A percentile compares a stretch with the other conserved stretches of the same genome.
phyloP scores from a whole-genome alignment of 2,113 vertebrate genomes.

The Hydrolagus affinis region DNA sequence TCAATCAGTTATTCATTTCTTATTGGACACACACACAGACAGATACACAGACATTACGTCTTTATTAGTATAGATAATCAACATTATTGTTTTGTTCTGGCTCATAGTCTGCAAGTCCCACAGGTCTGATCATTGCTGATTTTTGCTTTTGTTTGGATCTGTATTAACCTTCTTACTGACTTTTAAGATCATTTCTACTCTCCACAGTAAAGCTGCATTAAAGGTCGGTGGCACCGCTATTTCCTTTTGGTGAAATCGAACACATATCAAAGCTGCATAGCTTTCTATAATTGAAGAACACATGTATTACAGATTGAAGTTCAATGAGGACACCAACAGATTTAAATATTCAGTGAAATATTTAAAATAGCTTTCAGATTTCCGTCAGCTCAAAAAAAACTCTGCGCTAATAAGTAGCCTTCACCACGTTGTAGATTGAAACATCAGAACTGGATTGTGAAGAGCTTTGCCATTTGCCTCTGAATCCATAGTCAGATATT shows the following conservation, averaged over 20 bases:
- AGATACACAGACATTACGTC: too few relatives aligned
- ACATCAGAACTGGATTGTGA: background rate
- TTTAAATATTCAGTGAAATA: slow-evolving; percentile 25
- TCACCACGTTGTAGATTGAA: background rate
- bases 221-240: slow-evolving; percentile 23
- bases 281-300: slow-evolving; percentile 30
- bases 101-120: background rate
- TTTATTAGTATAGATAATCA: too few relatives aligned
- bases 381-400: background rate
- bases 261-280: slow-evolving; percentile 19
- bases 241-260: slow-evolving; percentile 29
- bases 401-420: background rate
- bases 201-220: slow-evolving; percentile 7
- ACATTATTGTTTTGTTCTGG: too few relatives aligned
- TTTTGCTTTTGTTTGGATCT: background rate
- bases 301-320: slow-evolving; percentile 12
- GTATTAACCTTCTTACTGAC: slow-evolving; percentile 5
- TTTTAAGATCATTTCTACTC: slow-evolving; percentile 1
- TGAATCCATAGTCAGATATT: background rate
- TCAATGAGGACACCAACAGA: background rate
- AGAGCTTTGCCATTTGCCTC: background rate
- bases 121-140: slow-evolving; percentile 1
- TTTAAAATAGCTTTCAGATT: slow-evolving; percentile 26
- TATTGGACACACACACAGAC: too few relatives aligned
- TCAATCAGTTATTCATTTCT: too few relatives aligned